Evolutionary conservation across 2,888 invertebrate species (phyloP), one percentile per base, ranked within the genome.

Genomic region (Diplolepis rosae): DNA sequence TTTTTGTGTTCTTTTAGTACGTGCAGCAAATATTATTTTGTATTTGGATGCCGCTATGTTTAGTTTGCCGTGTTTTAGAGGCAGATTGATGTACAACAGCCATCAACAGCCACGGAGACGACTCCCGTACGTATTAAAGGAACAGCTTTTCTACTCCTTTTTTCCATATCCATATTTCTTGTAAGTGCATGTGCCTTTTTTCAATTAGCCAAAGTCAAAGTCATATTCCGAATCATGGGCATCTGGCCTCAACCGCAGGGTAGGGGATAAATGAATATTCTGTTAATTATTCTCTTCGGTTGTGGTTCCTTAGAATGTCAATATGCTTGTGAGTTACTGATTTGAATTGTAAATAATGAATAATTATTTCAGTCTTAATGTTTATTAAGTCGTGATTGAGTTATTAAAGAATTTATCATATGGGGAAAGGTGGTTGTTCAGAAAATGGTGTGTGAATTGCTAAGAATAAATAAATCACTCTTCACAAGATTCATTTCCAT

Each of bases 51-150:
- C 79, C 72, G 81, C 83, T 84, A 82, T 82, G 79, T 85, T 85
- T 85, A 84, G 84, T 85, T 84, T 85, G 84, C 82, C 82, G 79
- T 88, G 87, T 88, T 88, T 85, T 88, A 88, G 88, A 87, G 76
- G 84, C 82, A 80, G 83, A 72, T 74, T 72, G 73, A 79, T 74
- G 77, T 78, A 76, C 70, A 78, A 70, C 77, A 82, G 78, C 66
- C 89, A 90, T 90, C 91, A 90, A 79, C 83, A 90, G 90, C 90
- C 90, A 91, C 90, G 94, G 94, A 93, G 89, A 90, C 90, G 84
- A 92, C 92, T 82, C 93, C 93, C 90, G 94, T 94, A 94, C 92
- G 94, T 93, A 93, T 92, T 82, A 70, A n/a, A 42, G 9, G 24
- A 61, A 71, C n/a, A 67, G 51, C 66, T 50, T 66, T 65, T 50